phyloP scores from a whole-genome alignment of 2,113 vertebrate genomes.

The Oryzias javanicus region DNA sequence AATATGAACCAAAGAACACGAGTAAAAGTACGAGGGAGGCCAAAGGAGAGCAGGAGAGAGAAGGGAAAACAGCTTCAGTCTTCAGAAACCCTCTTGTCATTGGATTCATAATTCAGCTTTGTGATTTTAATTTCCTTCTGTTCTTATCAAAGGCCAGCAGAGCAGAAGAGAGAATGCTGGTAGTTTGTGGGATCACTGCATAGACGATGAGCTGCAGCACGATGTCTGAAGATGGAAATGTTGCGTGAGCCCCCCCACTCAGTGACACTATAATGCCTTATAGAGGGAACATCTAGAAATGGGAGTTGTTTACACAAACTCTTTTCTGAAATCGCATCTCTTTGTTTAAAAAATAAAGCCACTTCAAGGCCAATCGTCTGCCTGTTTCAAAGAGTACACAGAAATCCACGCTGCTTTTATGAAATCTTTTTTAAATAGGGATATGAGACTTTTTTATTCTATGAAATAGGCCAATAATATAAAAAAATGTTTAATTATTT shows the following conservation, averaged over 20 bases:
- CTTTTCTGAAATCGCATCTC: constrained; percentile 16
- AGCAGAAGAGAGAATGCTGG: constrained; percentile 69
- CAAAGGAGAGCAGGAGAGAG: constrained; percentile 17
- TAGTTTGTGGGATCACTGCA: constrained; percentile 79
- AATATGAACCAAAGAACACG: constrained; percentile 50
- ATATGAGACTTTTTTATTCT: too few relatives aligned
- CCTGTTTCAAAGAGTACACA: too few relatives aligned
- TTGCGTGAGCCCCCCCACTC: constrained; percentile 47
- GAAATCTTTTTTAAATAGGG: too few relatives aligned
- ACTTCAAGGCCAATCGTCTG: too few relatives aligned
- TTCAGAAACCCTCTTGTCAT: constrained; percentile 77
- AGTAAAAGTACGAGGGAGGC: constrained; percentile 44
- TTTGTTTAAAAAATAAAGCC: too few relatives aligned
- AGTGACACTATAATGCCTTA: constrained; percentile 46
- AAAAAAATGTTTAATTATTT: too few relatives aligned
- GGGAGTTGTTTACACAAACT: constrained; percentile 64
- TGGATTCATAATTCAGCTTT: constrained; percentile 83
- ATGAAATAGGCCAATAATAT: too few relatives aligned
- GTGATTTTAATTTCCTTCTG: constrained; percentile 86
- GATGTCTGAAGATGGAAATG: constrained; percentile 71
- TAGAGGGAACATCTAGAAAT: constrained; percentile 45
- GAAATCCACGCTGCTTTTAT: too few relatives aligned
- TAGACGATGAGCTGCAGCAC: constrained; percentile 73
- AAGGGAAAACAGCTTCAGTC: constrained; percentile 40
- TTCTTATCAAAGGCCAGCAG: constrained; percentile 79